Percentiles rank a stretch among this genome's conserved stretches.
phyloP scores from a whole-genome alignment of 2,113 vertebrate genomes.

The Corynorhinus townsendii region DNA sequence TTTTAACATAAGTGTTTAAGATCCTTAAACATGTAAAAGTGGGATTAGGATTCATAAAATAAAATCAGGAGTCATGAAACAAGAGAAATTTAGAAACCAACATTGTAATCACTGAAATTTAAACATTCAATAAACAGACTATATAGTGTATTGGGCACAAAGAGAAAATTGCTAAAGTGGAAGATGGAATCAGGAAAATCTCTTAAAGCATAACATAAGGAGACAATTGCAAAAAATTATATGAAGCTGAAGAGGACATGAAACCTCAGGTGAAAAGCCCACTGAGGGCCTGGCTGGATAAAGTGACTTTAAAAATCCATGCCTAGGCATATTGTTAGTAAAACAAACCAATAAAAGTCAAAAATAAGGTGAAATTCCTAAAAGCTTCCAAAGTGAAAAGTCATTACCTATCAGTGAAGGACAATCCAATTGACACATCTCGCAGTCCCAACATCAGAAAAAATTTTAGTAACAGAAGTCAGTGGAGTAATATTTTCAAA shows the following conservation, averaged over 20 bases:
- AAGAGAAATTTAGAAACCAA: background rate
- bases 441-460: background rate
- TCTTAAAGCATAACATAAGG: background rate
- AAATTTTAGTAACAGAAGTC: background rate
- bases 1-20: background rate
- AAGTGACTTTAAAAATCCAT: background rate
- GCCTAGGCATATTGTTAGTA: background rate
- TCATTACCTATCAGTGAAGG: background rate
- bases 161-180: background rate
- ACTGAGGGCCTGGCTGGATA: background rate
- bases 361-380: background rate
- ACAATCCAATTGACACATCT: background rate
- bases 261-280: background rate
- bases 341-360: background rate
- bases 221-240: background rate
- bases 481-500: background rate
- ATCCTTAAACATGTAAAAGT: background rate
- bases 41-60: background rate
- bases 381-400: background rate
- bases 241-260: background rate
- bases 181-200: background rate
- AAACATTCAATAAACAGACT: slow-evolving; percentile 3
- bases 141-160: background rate
- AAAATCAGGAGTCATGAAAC: background rate
- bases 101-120: background rate